Conservation (phyloP, 2,113 vertebrate genomes). For the Charadrius vociferus region DNA sequence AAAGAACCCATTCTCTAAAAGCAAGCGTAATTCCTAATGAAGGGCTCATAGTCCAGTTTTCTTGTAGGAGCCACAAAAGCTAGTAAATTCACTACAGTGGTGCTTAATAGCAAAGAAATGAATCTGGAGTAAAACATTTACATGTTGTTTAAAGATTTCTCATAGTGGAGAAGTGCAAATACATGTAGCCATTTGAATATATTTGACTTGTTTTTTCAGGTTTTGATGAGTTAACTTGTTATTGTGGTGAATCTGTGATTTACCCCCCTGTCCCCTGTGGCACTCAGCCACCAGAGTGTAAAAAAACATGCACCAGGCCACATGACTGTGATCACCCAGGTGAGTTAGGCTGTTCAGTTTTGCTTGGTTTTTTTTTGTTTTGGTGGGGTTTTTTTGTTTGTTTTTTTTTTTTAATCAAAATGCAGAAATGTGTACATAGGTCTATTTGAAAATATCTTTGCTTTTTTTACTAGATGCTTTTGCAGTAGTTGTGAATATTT, state of each 20-base stretch:
- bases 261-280: slow-evolving; percentile 95
- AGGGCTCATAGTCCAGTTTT: neutral
- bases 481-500: neutral
- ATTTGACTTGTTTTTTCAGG: slow-evolving; percentile 74
- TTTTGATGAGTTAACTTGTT: slow-evolving; percentile 96
- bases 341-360: slow-evolving; percentile 45
- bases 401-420: neutral
- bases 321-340: slow-evolving; percentile 97
- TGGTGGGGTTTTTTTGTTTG: neutral
- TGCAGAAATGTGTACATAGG: neutral
- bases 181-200: neutral
- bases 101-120: neutral
- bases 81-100: neutral
- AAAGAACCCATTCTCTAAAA: neutral
- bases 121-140: neutral
- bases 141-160: neutral
- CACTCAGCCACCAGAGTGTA: slow-evolving; percentile 94
- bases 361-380: neutral
- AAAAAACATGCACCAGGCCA: slow-evolving; percentile 86
- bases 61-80: neutral
- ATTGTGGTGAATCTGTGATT: slow-evolving; percentile 91
- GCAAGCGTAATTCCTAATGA: neutral
- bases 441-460: neutral
- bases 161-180: neutral
- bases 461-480: neutral